Conservation (phyloP, 2,888 invertebrate genomes). For the Phortica okadai region DNA sequence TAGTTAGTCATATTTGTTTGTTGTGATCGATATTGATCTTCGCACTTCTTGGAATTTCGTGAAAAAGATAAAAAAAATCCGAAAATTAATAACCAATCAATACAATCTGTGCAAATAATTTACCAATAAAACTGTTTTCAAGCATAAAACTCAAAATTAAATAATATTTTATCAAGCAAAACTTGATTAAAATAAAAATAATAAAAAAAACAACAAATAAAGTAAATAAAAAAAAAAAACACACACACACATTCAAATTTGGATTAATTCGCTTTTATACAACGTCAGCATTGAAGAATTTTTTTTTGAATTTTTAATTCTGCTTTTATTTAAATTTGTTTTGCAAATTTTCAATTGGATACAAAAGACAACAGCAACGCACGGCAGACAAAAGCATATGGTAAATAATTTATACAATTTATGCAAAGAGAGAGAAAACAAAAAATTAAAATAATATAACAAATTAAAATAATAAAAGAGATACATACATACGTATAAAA, state of each 20-base stretch:
- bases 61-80: neutral
- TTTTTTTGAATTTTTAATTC: neutral
- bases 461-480: conserved; percentile 38
- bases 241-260: neutral
- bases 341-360: conserved; percentile 33
- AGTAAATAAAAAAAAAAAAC: neutral
- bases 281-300: neutral
- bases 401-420: conserved; percentile 43
- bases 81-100: neutral
- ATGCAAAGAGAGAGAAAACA: conserved; percentile 42
- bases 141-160: no score
- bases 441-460: conserved; percentile 40
- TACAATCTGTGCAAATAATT: conserved; percentile 4
- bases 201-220: neutral
- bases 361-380: conserved; percentile 27
- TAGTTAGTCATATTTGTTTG: neutral
- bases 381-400: conserved; percentile 39
- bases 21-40: neutral
- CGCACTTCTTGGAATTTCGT: neutral
- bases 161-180: neutral
- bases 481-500: conserved; percentile 21
- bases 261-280: conserved; percentile 18
- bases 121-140: no score
- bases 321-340: conserved; percentile 26
- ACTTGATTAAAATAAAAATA: neutral